These are phyloP conservation scores for Oryzias dopingdopingensis DNA, from an alignment of 2,797 vertebrate genomes.

Conservation along the genomic window DNA sequence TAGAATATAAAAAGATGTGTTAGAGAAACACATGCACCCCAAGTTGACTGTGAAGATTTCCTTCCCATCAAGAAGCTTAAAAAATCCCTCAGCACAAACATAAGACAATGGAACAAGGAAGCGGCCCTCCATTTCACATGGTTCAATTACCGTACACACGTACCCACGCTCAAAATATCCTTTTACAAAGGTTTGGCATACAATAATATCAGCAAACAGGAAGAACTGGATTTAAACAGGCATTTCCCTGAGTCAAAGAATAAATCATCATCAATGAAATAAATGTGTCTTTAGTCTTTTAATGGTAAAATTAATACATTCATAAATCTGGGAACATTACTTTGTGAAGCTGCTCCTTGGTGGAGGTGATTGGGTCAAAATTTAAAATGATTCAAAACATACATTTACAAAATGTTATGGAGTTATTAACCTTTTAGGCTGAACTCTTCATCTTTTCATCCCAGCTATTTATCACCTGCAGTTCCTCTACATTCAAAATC, in stretches of 20 bases:
- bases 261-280: background rate
- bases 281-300: too few relatives aligned
- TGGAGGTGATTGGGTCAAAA: too few relatives aligned
- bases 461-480: constrained; percentile 21
- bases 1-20: too few relatives aligned
- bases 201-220: constrained; percentile 51
- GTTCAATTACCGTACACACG: constrained; percentile 30
- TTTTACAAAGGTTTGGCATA: constrained; percentile 26
- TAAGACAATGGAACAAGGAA: constrained; percentile 67
- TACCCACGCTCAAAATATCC: constrained; percentile 51
- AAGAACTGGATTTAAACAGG: constrained; percentile 31
- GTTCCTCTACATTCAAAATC: constrained; percentile 3
- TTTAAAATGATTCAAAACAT: too few relatives aligned
- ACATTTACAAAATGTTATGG: too few relatives aligned
- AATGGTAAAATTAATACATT: too few relatives aligned
- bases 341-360: too few relatives aligned
- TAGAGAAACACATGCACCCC: too few relatives aligned
- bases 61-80: constrained; percentile 41
- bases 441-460: constrained; percentile 4
- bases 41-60: constrained; percentile 58
- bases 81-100: constrained; percentile 26
- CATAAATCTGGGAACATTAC: too few relatives aligned
- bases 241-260: constrained; percentile 13
- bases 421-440: background rate
- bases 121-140: constrained; percentile 36